Conservation (phyloP, 2,797 vertebrate species). For the Babyrousa celebensis region DNA sequence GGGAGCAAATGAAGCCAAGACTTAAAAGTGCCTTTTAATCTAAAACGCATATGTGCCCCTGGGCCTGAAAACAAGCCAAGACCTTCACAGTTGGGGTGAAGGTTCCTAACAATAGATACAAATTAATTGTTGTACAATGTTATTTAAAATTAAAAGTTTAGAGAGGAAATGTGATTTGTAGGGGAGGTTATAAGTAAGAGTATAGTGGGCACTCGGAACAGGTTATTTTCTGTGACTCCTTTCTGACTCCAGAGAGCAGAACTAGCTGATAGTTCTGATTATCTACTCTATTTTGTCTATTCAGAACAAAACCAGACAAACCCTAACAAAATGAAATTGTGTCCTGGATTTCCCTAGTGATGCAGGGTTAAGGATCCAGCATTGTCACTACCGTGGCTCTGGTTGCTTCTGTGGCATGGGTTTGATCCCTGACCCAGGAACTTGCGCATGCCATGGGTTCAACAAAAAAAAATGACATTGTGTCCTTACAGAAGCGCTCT, state of each 20-base stretch:
- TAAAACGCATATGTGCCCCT: not conserved
- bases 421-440: too few relatives aligned
- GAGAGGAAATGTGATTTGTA: slow-evolving; percentile 8
- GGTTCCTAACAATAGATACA: slow-evolving; percentile 16
- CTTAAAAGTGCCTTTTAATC: slow-evolving; percentile 63
- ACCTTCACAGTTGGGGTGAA: not conserved
- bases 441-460: too few relatives aligned
- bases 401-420: too few relatives aligned
- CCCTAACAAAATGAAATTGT: slow-evolving; percentile 30
- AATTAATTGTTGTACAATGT: not conserved
- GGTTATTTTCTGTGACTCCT: not conserved
- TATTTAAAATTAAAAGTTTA: not conserved
- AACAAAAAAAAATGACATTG: not conserved
- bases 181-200: not conserved
- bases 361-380: too few relatives aligned
- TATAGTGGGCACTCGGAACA: not conserved
- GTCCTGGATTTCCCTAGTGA: too few relatives aligned
- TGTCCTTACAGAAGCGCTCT: not conserved
- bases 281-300: not conserved
- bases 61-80: slow-evolving; percentile 38
- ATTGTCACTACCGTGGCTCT: too few relatives aligned
- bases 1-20: slow-evolving; percentile 34
- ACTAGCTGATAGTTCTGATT: not conserved
- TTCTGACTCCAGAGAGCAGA: not conserved
- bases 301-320: slow-evolving; percentile 26